Evolutionary conservation across 2,888 invertebrate genomes (phyloP), one percentile per base, ranked within the genome.

Genomic region (Girardia tigrina): DNA sequence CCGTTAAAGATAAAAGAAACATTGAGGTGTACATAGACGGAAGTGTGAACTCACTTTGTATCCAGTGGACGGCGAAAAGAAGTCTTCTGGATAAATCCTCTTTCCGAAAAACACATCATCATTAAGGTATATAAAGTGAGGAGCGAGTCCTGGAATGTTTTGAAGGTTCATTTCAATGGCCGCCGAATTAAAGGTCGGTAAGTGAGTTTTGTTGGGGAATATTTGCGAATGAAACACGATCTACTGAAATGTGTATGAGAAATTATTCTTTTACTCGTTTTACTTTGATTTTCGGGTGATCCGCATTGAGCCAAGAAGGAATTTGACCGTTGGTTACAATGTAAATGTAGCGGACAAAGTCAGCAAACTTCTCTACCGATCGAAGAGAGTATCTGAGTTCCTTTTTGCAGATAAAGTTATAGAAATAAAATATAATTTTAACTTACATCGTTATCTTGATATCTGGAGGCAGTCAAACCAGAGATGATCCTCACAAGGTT

Each of bases 301-400:
- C 89, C 80, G 90, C 85, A 81, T 90, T 88, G 70, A 91, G 82
- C 91, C 91, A 91, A 81, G 88, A 88, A 0, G 90, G 90, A 78
- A 91, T 89, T 83, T 91, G 91, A 0, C 90, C 91, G 83, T 90
- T 90, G 0, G 91, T 91, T 1, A 91, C 89, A 23, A 91, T 87
- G 80, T 88, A 91, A 4, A 91, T 87, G 77, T 89, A 89, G 23
- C 89, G 86, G 2, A 91, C 86, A 90, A 90, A 91, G 0, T 89
- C 90, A 2, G 90, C 90, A 82, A 87, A 88, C 82, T 87, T 88
- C 81, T 90, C 90, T 72, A 91, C 80, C 0, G 90, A 90, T 71
- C 91, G 86, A 75, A 86, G 83, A 0, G 87, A 87, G 78, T 86
- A 87, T n/a, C 86, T 81, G 69, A 87, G 80, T 78, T 87, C 87